Evolutionary conservation across 2,113 vertebrate genomes (phyloP).

Genomic region (Notothenia coriiceps): DNA sequence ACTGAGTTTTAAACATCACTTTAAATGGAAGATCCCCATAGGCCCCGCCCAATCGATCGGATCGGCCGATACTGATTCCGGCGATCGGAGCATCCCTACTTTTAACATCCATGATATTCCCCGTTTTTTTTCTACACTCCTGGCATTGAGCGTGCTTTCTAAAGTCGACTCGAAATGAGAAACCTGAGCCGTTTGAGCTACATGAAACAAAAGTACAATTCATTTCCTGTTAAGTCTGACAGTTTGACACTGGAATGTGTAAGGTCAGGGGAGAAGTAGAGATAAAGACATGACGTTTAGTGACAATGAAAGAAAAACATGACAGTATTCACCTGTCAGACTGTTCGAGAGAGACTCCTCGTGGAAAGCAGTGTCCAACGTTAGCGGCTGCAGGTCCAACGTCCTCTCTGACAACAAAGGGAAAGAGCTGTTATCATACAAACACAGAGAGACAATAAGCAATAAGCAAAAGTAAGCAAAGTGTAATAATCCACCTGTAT

Average conservation of each 20-base stretch:
- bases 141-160: neutral
- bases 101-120: neutral
- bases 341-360: slow-evolving; percentile 54
- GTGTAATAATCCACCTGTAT: slow-evolving; percentile 58
- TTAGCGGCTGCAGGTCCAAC: slow-evolving; percentile 37
- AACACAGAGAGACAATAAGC: neutral
- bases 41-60: too few species aligned
- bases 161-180: neutral
- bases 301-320: neutral
- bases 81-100: too few species aligned
- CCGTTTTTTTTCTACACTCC: neutral
- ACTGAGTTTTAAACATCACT: too few species aligned
- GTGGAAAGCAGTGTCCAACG: slow-evolving; percentile 60
- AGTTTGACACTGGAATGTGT: neutral
- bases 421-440: neutral
- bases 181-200: neutral
- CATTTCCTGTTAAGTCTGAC: neutral
- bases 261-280: neutral
- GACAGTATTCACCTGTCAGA: slow-evolving; percentile 58
- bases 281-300: neutral
- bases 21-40: too few species aligned
- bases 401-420: slow-evolving; percentile 42
- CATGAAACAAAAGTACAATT: neutral
- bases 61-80: too few species aligned
- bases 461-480: neutral